Evolutionary conservation across 2,888 invertebrate genomes (phyloP), one percentile per base, ranked within the genome.

Genomic region (Pristionchus exspectatus): DNA sequence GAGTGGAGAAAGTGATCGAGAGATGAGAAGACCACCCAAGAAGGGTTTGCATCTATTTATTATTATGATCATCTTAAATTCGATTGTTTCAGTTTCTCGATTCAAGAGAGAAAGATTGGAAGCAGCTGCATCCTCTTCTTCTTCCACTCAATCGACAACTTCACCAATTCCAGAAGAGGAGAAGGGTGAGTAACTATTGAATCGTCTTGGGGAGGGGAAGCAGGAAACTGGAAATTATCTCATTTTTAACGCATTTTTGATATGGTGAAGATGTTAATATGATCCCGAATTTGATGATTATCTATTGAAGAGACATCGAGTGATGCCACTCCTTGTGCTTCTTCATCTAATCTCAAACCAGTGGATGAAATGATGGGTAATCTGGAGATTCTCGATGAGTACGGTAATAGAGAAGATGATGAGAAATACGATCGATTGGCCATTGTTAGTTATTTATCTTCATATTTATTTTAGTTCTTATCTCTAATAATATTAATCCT

Each of bases 401-500:
- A 90, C 44, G 88, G 44, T 33, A 90, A 90, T 90, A 87, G 91
- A 24, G 89, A 91, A 33, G 93, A 93, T 59, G 90, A 89, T 81
- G 93, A 93, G 89, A 92, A 92, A 54, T 93, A 93, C 84, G 87
- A 92, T 85, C 90, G 94, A 77, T 90, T 94, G 89, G 94, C 94
- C 24, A 92, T 93, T 88, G 94, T 93, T 84, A 54, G 91, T 33
- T 69, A 27, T 84, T 88, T 56, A 86, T 63, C 7, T 9, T 50
- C 44, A 12, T 3, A 84, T 27, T 63, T 21, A 27, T 2, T 69
- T 69, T 44, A 21, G 12, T 72, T 14, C 69, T 24, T 59, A 66
- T 38, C 90, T 89, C 24, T 30, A 50, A 50, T 38, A 38, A 18
- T 54, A 38, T 21, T 54, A 69, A 74, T 33, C 44, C 3, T 50